Evolutionary conservation across 2,113 vertebrate species (phyloP).

Genomic region (Paedocypris sp.): DNA sequence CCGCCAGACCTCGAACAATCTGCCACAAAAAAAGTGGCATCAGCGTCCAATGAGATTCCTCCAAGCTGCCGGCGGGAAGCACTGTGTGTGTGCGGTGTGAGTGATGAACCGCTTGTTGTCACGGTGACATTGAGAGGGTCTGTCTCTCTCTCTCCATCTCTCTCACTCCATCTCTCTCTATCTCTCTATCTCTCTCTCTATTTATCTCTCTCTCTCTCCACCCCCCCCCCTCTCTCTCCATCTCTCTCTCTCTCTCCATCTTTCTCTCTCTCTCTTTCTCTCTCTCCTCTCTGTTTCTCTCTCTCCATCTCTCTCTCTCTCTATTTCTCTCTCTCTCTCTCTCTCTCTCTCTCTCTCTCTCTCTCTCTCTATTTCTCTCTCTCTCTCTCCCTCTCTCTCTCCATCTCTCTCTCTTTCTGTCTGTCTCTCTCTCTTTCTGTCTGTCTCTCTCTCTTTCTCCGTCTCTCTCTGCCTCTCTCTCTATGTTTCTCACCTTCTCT

Average conservation of each 20-base stretch:
- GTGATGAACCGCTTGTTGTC: slow-evolving; percentile 21
- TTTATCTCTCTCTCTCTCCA: slow-evolving; percentile 28
- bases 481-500: slow-evolving; percentile 17
- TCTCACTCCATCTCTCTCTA: too few relatives aligned
- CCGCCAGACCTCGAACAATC: too few relatives aligned
- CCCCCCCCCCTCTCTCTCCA: slow-evolving; percentile 28
- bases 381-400: too few relatives aligned
- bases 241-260: slow-evolving; percentile 28
- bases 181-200: slow-evolving; percentile 29
- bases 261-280: slow-evolving; percentile 28
- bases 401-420: too few relatives aligned
- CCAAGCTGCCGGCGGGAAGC: too few relatives aligned
- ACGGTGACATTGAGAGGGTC: slow-evolving; percentile 42
- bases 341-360: slow-evolving; percentile 29
- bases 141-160: slow-evolving; percentile 26
- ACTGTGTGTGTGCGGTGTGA: background rate
- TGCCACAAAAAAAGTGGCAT: too few relatives aligned
- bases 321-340: slow-evolving; percentile 29
- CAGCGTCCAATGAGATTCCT: too few relatives aligned
- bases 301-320: slow-evolving; percentile 21
- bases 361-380: slow-evolving; percentile 28
- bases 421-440: slow-evolving; percentile 29
- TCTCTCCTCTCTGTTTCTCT: slow-evolving; percentile 29
- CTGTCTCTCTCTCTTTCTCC: slow-evolving; percentile 34
- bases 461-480: slow-evolving; percentile 28